Evolutionary conservation across 2,797 vertebrate genomes (phyloP).

Genomic region (Epinephelus malabaricus): DNA sequence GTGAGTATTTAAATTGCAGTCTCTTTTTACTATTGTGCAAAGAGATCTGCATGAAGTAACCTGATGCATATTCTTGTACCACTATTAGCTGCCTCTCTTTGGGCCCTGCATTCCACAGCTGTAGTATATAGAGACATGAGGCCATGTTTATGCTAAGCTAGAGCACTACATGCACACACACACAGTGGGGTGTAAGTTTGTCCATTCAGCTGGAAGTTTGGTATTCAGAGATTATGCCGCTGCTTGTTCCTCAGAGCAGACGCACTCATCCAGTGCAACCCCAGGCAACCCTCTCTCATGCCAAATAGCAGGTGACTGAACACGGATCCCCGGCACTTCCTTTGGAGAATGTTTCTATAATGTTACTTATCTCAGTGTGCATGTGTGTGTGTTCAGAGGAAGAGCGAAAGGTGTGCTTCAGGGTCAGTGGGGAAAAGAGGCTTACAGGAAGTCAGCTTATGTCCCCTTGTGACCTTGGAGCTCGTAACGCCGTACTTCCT

Average conservation of each 20-base stretch:
- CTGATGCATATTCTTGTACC: not conserved
- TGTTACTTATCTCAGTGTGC: not conserved
- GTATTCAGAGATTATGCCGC: conserved; percentile 55
- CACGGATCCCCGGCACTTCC: not conserved
- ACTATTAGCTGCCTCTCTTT: conserved; percentile 14
- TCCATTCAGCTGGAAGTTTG: conserved; percentile 62
- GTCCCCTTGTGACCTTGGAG: conserved; percentile 72
- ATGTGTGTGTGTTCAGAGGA: conserved; percentile 26
- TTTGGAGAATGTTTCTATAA: conserved; percentile 8
- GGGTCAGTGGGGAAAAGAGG: conserved; percentile 62
- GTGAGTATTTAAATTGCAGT: not conserved
- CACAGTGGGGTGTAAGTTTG: conserved; percentile 47
- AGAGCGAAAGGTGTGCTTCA: conserved; percentile 52
- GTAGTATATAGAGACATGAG: conserved; percentile 26
- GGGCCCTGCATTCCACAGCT: conserved; percentile 46
- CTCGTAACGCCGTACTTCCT: conserved; percentile 73
- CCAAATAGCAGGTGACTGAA: conserved; percentile 8
- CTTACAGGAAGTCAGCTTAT: conserved; percentile 74
- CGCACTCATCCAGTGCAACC: not conserved
- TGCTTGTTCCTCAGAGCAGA: conserved; percentile 24
- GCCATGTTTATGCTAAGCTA: conserved; percentile 32
- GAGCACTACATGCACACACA: conserved; percentile 11
- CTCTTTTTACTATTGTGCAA: not conserved
- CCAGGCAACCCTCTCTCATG: conserved; percentile 1
- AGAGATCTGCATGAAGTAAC: conserved; percentile 9